Evolutionary conservation across 2,888 invertebrate species (phyloP).

Genomic region (Zygothrica quintamaculata): DNA sequence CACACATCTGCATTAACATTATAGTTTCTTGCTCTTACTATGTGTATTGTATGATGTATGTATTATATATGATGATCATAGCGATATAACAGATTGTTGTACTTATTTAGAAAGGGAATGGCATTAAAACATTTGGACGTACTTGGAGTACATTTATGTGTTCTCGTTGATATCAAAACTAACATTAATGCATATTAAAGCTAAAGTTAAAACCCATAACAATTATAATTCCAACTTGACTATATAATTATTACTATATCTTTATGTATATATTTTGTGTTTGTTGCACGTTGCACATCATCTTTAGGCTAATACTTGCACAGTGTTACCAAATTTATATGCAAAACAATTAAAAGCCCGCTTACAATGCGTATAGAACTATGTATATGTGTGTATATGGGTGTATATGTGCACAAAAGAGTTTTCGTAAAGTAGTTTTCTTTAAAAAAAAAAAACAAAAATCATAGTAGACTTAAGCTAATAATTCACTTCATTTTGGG

Average conservation of each 20-base stretch:
- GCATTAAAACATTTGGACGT: slow-evolving; percentile 11
- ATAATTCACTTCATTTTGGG: too few species aligned
- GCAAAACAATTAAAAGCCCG: background rate
- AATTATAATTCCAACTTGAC: slow-evolving; percentile 49
- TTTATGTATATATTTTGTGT: slow-evolving; percentile 38
- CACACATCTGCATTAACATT: too few species aligned
- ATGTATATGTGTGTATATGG: too few species aligned
- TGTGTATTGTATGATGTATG: too few species aligned
- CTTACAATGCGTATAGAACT: too few species aligned
- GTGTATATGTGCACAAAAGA: too few species aligned
- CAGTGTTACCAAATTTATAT: slow-evolving; percentile 42
- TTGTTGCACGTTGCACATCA: slow-evolving; percentile 12
- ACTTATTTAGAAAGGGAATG: background rate
- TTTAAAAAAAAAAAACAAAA: too few species aligned
- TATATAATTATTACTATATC: slow-evolving; percentile 38
- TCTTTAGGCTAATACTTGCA: slow-evolving; percentile 5
- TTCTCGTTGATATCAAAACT: slow-evolving; percentile 48
- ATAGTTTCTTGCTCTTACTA: too few species aligned
- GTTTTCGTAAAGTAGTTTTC: too few species aligned
- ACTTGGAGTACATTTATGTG: slow-evolving; percentile 24
- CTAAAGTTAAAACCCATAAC: slow-evolving; percentile 57
- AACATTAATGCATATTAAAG: slow-evolving; percentile 44
- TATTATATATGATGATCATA: too few species aligned
- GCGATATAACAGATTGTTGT: too few species aligned
- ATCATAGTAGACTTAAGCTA: too few species aligned